Evolutionary conservation across 2,797 vertebrate genomes (phyloP).

Genomic region (Pyrrhura leucotis): DNA sequence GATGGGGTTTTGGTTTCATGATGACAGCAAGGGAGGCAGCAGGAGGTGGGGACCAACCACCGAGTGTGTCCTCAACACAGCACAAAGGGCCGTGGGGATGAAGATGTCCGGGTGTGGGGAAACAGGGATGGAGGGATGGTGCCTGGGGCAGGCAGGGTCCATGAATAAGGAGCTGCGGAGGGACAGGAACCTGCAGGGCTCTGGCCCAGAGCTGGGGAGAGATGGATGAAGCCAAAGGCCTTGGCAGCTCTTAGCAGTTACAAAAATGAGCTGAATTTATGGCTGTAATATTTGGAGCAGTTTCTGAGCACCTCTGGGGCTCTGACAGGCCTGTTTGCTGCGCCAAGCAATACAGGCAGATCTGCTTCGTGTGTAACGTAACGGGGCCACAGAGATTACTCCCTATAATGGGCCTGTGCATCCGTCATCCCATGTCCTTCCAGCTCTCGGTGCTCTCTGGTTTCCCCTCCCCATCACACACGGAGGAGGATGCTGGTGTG

Average conservation of each 20-base stretch:
- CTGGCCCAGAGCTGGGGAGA: background rate
- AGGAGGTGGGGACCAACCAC: accelerated
- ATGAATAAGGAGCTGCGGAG: background rate
- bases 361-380: accelerated
- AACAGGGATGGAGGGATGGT: background rate
- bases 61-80: background rate
- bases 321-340: background rate
- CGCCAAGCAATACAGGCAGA: background rate
- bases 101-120: background rate
- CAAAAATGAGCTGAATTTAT: constrained; percentile 9
- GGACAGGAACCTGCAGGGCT: background rate
- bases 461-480: background rate
- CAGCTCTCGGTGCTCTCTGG: background rate
- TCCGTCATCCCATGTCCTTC: background rate
- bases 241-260: background rate
- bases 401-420: background rate
- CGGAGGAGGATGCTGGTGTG: background rate
- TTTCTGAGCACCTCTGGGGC: background rate
- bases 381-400: accelerated
- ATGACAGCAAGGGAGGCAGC: background rate
- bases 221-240: background rate
- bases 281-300: constrained; percentile 17
- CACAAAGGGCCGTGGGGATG: background rate
- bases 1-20: accelerated
- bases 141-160: background rate